These are phyloP conservation scores for Calypte anna DNA, from an alignment of 2,113 vertebrate genomes.

Conservation along the genomic window DNA sequence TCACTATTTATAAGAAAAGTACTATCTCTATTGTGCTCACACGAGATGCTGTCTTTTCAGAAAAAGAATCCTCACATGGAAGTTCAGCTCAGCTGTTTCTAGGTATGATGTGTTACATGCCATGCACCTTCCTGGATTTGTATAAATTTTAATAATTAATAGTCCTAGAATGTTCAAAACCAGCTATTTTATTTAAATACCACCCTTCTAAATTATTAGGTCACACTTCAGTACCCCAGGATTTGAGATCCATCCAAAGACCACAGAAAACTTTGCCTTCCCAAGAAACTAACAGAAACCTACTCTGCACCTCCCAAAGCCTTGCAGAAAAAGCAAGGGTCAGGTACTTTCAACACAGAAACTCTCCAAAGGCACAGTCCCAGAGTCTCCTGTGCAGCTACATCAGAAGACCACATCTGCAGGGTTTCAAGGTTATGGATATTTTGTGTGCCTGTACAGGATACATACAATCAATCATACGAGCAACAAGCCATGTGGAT, in stretches of 20 bases:
- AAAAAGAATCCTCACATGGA: constrained; percentile 1
- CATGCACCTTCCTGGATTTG: constrained; percentile 15
- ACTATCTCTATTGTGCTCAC: constrained; percentile 48
- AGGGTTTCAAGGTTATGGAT: neutral
- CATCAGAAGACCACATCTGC: neutral
- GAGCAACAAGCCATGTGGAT: neutral
- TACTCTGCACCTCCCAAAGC: neutral
- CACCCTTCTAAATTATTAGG: constrained; percentile 50
- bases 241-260: constrained; percentile 63
- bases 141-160: constrained; percentile 60
- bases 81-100: constrained; percentile 63
- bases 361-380: neutral
- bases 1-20: constrained; percentile 49
- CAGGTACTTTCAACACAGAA: neutral
- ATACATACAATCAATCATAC: neutral
- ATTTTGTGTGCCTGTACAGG: neutral
- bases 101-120: neutral
- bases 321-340: neutral
- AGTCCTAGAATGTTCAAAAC: constrained; percentile 26
- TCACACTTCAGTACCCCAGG: constrained; percentile 55
- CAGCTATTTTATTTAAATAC: constrained; percentile 62
- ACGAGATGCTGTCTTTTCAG: constrained; percentile 41
- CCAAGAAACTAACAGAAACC: constrained; percentile 22
- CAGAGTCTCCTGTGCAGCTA: neutral
- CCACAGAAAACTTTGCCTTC: constrained; percentile 38